Base-by-base conservation (phyloP, 2,113 vertebrate genomes). In the Symphodus melops region DNA sequence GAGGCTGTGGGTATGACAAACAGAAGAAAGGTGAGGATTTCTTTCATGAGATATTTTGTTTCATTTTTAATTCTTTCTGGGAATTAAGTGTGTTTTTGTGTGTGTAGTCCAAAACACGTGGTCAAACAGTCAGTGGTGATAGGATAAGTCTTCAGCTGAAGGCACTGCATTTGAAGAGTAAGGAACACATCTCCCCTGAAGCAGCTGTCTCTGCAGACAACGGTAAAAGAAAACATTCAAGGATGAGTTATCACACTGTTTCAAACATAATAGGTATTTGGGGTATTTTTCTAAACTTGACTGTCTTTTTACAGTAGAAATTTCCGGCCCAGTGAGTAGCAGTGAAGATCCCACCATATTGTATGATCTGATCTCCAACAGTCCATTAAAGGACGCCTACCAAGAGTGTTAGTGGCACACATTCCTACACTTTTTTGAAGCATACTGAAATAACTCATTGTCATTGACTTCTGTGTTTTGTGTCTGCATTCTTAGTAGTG, bases 351-450 rank as follows among this genome's bases (percentile, higher is more conserved):
- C 92, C 9, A 66, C 92, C 23, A 63, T 91, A 39, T 89, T 98
- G 23, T 95, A 96, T 70, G 91, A 94, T 9, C 25, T 96, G 33
- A 92, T 99, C 92, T 86, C 85, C 75, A 95, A 86, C 66, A 91
- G 92, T 90, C 44, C 94, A 0, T 79, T 96, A 81, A 92, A 91
- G 16, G 79, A 76, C 16, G 95, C 95, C 56, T 94, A 94, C 83
- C 84, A 49, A 74, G 90, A 94, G 77, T 94, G 98, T 98, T 92
- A 71, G 14, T 12, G 10, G 4, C n/a, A 46, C 23, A 39, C 4
- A 28, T 17, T 41, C 28, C 13, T 20, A 36, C 5, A 59, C 5
- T 42, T 54, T 4, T 37, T 21, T 6, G 6, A 17, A 36, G 8
- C 19, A 37, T 52, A 0, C 36, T 23, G 17, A 57, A 20, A 3